A percentile compares a stretch with the other conserved stretches of the same genome.
Evolutionary conservation across 2,113 vertebrate genomes (phyloP).

Genomic region (Rhipidura dahli): DNA sequence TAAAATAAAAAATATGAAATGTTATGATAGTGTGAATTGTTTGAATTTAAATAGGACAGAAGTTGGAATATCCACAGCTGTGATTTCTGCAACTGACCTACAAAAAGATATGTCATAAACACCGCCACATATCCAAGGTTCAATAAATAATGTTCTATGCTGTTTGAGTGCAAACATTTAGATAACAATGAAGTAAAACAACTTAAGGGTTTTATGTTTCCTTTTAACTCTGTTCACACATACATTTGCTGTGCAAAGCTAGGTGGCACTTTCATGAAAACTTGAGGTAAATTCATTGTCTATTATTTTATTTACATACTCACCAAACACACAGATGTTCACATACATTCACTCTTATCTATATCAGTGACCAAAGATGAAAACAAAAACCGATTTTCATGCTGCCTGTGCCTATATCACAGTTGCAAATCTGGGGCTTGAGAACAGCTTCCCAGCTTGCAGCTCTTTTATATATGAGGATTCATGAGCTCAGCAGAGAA

Average conservation of each 20-base stretch:
- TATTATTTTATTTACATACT: neutral
- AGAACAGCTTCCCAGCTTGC: neutral
- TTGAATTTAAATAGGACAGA: neutral
- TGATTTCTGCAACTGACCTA: constrained; percentile 2
- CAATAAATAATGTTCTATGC: constrained; percentile 2
- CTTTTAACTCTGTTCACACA: neutral
- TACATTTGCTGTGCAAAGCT: neutral
- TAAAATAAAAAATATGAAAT: neutral
- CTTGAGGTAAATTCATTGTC: neutral
- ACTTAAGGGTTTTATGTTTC: neutral
- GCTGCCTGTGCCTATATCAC: neutral
- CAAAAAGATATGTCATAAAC: neutral
- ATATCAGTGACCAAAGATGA: neutral
- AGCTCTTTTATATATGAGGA: neutral
- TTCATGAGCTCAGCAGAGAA: neutral
- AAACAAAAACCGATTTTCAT: neutral
- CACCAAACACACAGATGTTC: neutral
- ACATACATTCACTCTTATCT: neutral
- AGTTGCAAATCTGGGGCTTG: neutral
- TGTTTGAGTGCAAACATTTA: neutral
- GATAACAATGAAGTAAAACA: neutral
- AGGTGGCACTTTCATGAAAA: neutral
- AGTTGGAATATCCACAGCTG: neutral
- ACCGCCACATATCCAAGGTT: neutral
- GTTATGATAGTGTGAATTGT: neutral